Base-by-base conservation (phyloP, 2,113 vertebrate species). In the Empidonax traillii region DNA sequence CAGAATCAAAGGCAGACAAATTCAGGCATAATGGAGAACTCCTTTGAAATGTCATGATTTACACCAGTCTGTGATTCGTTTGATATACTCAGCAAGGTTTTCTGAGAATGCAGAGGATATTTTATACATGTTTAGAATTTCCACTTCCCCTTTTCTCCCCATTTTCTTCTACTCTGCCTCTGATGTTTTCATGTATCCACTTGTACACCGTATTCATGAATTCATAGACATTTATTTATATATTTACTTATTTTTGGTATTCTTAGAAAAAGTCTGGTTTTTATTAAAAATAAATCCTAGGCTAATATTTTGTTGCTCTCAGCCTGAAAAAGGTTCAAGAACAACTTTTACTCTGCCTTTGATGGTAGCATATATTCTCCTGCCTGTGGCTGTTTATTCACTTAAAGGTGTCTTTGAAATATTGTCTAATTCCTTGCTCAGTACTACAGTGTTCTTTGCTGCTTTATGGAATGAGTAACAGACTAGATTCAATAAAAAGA, bases 401-500 rank as follows among this genome's bases (percentile, higher is more conserved):
- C 73, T 93, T 91, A 79, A 95, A 96, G 77, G 47, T 97, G 87
- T 96, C 90, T 97, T 95, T 95, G 90, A 97, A 96, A 97, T 97
- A 93, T 63, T 93, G 53, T 91, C 94, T 97, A 97, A 97, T 96
- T 97, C 97, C 76, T 97, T 97, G 72, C 87, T 96, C 92, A 86
- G 14, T 73, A 55, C 74, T 31, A 76, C 63, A 47, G 89, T 87
- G 79, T 86, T 96, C 94, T 97, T 97, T 96, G 91, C 88, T 89
- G 89, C 67, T 97, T 97, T 87, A 33, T 93, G 20, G 82, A 97
- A 97, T 95, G 93, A 90, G 41, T 97, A 97, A 93, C 56, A 52
- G 84, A 95, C 79, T 93, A 4, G 2, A 94, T 95, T 91, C 51
- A 95, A 93, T 96, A 96, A 97, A 97, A 94, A 95, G 52, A 86